Evolutionary conservation across 2,113 vertebrate species (phyloP).

Genomic region (Melanerpes formicivorus): DNA sequence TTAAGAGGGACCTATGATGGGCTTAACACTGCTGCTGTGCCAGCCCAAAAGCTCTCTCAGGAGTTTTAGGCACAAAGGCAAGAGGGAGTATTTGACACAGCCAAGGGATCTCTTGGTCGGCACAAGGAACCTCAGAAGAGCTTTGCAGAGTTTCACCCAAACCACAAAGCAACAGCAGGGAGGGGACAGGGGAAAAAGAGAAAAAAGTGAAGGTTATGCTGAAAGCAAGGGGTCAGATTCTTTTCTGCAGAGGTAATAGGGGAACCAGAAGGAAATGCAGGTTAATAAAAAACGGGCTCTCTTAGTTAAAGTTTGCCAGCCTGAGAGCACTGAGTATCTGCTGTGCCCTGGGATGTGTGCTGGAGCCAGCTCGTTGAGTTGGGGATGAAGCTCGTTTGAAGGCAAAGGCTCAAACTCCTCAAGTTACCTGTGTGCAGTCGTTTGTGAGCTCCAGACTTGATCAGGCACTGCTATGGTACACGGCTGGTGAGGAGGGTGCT

Average conservation of each 20-base stretch:
- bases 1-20: constrained; percentile 65
- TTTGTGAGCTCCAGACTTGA: too few relatives aligned
- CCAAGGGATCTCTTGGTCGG: not conserved
- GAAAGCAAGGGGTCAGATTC: constrained; percentile 28
- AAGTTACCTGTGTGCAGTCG: too few relatives aligned
- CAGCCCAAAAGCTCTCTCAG: not conserved
- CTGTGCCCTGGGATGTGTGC: not conserved
- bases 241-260: constrained; percentile 1
- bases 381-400: not conserved
- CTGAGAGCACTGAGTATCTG: accelerated
- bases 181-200: accelerated
- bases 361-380: not conserved
- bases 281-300: not conserved
- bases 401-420: too few relatives aligned
- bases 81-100: not conserved
- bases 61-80: not conserved
- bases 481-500: not conserved
- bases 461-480: too few relatives aligned
- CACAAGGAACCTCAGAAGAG: not conserved
- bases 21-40: not conserved
- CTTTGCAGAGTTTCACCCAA: not conserved
- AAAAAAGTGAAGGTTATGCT: not conserved
- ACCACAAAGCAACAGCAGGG: not conserved
- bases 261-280: not conserved
- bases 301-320: not conserved